Evolutionary conservation across 2,888 invertebrate species (phyloP), one percentile per base, ranked within the genome.

Genomic region (Chrysodeixis includens): DNA sequence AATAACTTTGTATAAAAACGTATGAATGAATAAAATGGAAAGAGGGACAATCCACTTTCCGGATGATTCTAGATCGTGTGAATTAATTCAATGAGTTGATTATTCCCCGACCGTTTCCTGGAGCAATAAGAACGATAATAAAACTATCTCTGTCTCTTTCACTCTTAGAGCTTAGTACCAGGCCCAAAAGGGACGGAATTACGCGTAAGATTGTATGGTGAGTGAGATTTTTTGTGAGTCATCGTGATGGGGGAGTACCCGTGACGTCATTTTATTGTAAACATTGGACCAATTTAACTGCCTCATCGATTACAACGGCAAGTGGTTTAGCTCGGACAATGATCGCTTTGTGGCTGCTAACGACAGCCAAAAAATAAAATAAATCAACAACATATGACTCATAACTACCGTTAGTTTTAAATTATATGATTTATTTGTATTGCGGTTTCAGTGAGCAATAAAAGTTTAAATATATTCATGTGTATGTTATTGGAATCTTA

Each of bases 1-100:
- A 74, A 73, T 56, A 57, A 56, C 54, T 54, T 66, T 61, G 55
- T 62, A 67, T 44, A 65, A 69, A 72, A 65, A 65, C 63, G 63
- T 71, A 72, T 71, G 69, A 68, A 78, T 67, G 66, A 63, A 76
- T 75, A 66, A 74, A 75, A 74, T 69, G 44, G 70, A 66, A 70
- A 74, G 77, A 64, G 59, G 57, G 66, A 75, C 69, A 68, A 74
- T 77, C 71, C 67, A 79, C 75, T 72, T 76, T 74, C 71, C 69
- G 66, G 76, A 79, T 71, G 72, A 71, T 73, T 79, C 73, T 82
- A 81, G 77, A 76, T 79, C 75, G 75, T 74, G 77, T 78, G 79
- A 85, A 86, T 85, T 86, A 86, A 85, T 84, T 84, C 82, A 84
- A 86, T 83, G 85, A 84, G 83, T 84, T 84, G 84, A 86, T 87